Conservation (phyloP, 2,113 vertebrate genomes). For the Zeus faber region DNA sequence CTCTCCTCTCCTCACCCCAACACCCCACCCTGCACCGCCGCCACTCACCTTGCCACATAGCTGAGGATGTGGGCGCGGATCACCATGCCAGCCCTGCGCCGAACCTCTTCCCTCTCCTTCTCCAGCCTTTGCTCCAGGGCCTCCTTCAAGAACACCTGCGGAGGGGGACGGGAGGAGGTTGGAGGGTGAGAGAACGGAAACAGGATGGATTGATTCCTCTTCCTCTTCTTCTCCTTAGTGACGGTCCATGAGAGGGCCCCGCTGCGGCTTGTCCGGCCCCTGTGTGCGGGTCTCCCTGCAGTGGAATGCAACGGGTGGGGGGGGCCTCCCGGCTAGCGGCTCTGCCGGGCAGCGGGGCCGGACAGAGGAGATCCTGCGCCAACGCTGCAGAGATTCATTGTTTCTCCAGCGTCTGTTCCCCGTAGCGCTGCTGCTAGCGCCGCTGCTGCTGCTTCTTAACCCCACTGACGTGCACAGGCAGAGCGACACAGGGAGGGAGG, state of each 20-base stretch:
- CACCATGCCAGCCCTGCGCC: conserved; percentile 85
- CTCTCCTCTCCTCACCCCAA: background rate
- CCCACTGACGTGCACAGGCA: conserved; percentile 64
- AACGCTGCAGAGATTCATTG: conserved; percentile 63
- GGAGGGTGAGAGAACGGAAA: conserved; percentile 3
- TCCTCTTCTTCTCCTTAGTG: conserved; percentile 31
- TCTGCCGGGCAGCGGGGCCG: conserved; percentile 36
- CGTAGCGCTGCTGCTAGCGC: conserved; percentile 38
- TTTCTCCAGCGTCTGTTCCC: conserved; percentile 51
- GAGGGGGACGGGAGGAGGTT: conserved; percentile 9
- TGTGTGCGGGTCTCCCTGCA: conserved; percentile 55
- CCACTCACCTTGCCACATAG: conserved; percentile 90
- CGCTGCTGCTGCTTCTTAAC: conserved; percentile 44
- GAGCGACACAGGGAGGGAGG: conserved; percentile 49
- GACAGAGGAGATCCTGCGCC: conserved; percentile 27
- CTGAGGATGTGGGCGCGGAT: conserved; percentile 91
- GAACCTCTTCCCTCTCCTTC: conserved; percentile 85
- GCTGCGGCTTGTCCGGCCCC: conserved; percentile 47
- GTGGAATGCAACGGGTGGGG: background rate
- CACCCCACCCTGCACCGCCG: background rate
- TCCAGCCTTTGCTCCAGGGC: conserved; percentile 92
- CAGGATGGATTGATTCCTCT: conserved; percentile 56
- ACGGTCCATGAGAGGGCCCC: conserved; percentile 41
- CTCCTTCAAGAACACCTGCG: conserved; percentile 93
- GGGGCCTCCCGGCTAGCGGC: conserved; percentile 35